Evolutionary conservation across 2,797 vertebrate species (phyloP).

Genomic region (Brachymystax lenok): DNA sequence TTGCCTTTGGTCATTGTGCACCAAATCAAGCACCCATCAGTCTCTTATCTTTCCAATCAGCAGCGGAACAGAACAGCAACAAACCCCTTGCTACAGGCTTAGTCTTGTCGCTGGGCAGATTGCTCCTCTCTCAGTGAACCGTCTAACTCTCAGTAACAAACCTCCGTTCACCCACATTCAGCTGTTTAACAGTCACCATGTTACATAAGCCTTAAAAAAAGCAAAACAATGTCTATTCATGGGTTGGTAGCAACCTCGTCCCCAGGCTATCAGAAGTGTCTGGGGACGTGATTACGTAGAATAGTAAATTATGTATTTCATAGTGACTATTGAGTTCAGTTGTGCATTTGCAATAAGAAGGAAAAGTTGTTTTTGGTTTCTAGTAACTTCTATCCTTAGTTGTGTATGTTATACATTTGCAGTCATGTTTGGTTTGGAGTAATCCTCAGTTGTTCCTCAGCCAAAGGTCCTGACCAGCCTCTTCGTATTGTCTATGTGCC

Average conservation of each 20-base stretch:
- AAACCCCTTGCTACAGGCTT: not conserved
- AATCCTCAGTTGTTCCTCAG: constrained; percentile 63
- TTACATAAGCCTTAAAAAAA: no score
- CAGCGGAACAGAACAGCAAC: not conserved
- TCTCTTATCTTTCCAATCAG: not conserved
- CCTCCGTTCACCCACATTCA: not conserved
- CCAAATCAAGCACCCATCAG: not conserved
- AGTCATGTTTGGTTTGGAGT: constrained; percentile 2
- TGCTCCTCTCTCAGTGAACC: not conserved
- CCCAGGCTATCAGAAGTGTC: no score
- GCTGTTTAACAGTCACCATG: no score
- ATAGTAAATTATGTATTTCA: no score
- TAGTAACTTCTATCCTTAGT: no score
- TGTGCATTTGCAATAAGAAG: no score
- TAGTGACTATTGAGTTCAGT: no score
- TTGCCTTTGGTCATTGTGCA: not conserved
- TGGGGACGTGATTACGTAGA: no score
- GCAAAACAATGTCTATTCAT: no score
- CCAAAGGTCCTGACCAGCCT: constrained; percentile 79
- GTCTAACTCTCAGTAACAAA: not conserved
- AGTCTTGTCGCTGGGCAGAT: not conserved
- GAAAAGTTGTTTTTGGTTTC: no score
- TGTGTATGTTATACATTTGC: not conserved
- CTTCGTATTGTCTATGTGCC: constrained; percentile 94
- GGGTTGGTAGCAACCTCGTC: no score